Evolutionary conservation across 2,888 invertebrate species (phyloP).

Genomic region (Serrognathus titanus): DNA sequence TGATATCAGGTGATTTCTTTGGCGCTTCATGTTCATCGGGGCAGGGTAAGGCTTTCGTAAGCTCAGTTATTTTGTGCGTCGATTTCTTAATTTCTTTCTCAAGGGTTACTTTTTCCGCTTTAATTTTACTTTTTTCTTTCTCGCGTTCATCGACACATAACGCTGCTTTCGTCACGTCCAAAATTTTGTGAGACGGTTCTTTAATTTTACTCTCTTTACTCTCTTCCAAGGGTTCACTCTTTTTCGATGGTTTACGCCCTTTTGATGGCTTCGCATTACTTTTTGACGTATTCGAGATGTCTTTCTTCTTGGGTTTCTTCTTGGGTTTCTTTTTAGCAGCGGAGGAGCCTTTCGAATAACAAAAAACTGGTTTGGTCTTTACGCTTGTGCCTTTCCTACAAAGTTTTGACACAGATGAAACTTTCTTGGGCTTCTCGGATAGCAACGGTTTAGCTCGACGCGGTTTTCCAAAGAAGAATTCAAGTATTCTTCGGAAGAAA

Average conservation of each 20-base stretch:
- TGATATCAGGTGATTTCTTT: not conserved
- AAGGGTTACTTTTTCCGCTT: not conserved
- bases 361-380: too few species aligned
- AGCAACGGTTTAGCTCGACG: constrained; percentile 4
- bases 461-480: constrained; percentile 41
- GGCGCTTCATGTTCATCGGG: not conserved
- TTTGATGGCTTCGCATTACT: not conserved
- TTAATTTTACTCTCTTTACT: not conserved
- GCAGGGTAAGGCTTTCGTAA: not conserved
- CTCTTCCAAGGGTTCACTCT: not conserved
- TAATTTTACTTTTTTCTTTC: not conserved
- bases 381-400: too few species aligned
- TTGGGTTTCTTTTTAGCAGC: too few species aligned
- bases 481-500: constrained; percentile 33
- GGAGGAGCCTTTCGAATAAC: too few species aligned
- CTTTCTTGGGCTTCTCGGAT: too few species aligned
- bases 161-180: not conserved
- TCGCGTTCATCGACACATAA: not conserved
- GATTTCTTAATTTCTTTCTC: not conserved
- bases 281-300: not conserved
- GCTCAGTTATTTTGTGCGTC: not conserved
- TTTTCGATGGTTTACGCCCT: not conserved
- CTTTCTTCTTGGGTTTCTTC: too few species aligned
- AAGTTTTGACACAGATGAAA: too few species aligned
- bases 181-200: not conserved